Conservation (phyloP, 92 coral and sea anemone genomes). For the Porites evermanni region DNA sequence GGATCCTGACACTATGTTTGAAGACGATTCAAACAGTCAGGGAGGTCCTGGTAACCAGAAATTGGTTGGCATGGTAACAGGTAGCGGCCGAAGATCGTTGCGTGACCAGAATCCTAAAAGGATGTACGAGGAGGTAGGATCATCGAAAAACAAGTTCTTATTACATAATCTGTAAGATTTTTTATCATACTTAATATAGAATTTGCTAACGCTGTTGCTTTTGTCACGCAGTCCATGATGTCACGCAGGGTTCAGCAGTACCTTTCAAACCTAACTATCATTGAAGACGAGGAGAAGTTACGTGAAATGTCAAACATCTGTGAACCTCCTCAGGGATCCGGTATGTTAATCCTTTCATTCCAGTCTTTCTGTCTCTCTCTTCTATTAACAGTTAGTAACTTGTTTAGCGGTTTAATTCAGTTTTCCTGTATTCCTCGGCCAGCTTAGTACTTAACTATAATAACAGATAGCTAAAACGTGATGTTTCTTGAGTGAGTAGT, state of each 20-base stretch:
- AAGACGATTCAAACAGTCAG: conserved; percentile 75
- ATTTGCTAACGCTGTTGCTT: not conserved
- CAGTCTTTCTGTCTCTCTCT: not conserved
- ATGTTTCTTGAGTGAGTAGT: too few relatives aligned
- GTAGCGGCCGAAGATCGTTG: conserved; percentile 80
- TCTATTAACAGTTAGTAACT: too few relatives aligned
- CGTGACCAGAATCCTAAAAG: conserved; percentile 90
- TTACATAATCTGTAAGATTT: not conserved
- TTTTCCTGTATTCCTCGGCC: too few relatives aligned
- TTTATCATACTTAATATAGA: not conserved
- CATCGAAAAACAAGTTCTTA: not conserved
- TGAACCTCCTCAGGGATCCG: conserved; percentile 94
- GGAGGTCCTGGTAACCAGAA: conserved; percentile 86
- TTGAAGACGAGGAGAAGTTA: conserved; percentile 87
- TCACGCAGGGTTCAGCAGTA: conserved; percentile 89
- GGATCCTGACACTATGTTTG: conserved; percentile 94
- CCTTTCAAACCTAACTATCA: conserved; percentile 72
- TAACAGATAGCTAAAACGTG: too few relatives aligned
- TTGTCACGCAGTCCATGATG: conserved; percentile 88
- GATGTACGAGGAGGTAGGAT: conserved; percentile 95
- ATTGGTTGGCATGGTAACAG: conserved; percentile 90
- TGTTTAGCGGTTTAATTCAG: too few relatives aligned
- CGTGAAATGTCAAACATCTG: conserved; percentile 92
- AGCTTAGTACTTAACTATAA: too few relatives aligned
- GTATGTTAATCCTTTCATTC: conserved; percentile 47